Base-by-base conservation (phyloP, 2,113 vertebrate genomes). In the Tragelaphus buxtoni region DNA sequence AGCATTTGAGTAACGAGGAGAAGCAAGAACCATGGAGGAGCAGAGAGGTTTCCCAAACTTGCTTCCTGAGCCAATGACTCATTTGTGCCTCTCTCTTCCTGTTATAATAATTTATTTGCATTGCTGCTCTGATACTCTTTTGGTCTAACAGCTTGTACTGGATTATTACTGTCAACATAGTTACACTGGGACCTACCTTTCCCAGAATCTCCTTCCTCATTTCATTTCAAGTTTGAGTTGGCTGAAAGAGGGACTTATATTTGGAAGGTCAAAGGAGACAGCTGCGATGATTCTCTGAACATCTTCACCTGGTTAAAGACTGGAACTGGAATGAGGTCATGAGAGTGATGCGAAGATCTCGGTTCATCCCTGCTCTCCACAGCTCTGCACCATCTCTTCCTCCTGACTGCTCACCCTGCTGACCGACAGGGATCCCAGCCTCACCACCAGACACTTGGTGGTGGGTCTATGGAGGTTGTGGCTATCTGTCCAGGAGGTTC, bases 1-100 rank as follows among this genome's bases (percentile, higher is more conserved):
- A 80, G 39, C 51, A 10, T 85, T 55, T 85, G 79, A 26, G 30
- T 60, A 18, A 81, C n/a, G 32, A 82, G 28, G 53, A 60, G 56
- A 47, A 20, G 30, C 32, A 51, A 35, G 26, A 32, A 32, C 20
- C 24, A 7, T 9, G 56, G 35, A 83, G 20, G 22, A 28, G 17
- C 32, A 3, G 18, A 47, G 45, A 17, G n/a, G 28, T 63, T 84
- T 2, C 13, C 30, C 3, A 42, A 20, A 22, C 6, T 5, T 2
- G 49, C 18, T 12, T 49, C 26, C 16, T 9, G 8, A 28, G 49
- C 22, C 7, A 10, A 3, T 17, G 7, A 5, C 9, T 5, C 1
- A 10, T 16, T 32, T 1, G 3, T 3, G 9, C 14, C 26, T 61
- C 28, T 39, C 24, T 74, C 35, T 14, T 24, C 14, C 11, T 49